Evolutionary conservation across 2,113 vertebrate species (phyloP).

Genomic region (Periophthalmus modestus): DNA sequence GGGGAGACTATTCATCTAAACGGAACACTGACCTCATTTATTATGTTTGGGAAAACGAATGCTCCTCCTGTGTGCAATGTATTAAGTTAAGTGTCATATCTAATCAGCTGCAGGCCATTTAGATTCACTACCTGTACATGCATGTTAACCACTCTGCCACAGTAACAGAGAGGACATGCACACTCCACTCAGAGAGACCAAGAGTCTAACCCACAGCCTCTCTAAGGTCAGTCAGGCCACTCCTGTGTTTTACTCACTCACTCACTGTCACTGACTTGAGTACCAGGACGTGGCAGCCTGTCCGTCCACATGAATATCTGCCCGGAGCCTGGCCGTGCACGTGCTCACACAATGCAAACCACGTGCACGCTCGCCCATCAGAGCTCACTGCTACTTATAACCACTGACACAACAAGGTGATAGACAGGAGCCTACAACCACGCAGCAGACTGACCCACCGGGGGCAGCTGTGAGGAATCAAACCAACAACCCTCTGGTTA

Average conservation of each 20-base stretch:
- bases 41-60: neutral
- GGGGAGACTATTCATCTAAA: neutral
- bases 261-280: slow-evolving; percentile 33
- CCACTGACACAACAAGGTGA: slow-evolving; percentile 8
- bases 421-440: neutral
- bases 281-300: slow-evolving; percentile 61
- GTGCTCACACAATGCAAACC: slow-evolving; percentile 3
- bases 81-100: neutral
- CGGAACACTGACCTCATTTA: slow-evolving; percentile 1
- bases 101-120: neutral
- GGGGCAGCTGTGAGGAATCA: neutral
- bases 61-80: neutral
- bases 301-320: slow-evolving; percentile 58
- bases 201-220: no score
- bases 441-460: neutral
- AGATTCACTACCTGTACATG: neutral
- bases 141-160: neutral
- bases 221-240: neutral
- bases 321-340: slow-evolving; percentile 33
- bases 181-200: no score
- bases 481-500: neutral
- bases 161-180: no score
- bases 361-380: slow-evolving; percentile 23
- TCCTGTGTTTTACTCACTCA: slow-evolving; percentile 11
- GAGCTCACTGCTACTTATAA: slow-evolving; percentile 22